Evolutionary conservation across 2,113 vertebrate genomes (phyloP).

Genomic region (Engraulis encrasicolus): DNA sequence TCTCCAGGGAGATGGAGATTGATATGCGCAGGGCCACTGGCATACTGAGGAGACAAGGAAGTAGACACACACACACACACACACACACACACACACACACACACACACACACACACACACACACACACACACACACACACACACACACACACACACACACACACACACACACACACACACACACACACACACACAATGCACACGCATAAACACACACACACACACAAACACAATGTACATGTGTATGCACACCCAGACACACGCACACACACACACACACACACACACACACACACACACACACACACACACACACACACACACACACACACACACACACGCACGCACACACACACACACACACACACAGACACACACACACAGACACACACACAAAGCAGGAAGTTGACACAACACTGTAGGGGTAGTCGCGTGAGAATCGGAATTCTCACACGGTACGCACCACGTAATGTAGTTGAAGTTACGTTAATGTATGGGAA

Average conservation of each 20-base stretch:
- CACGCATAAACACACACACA: neutral
- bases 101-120: neutral
- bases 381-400: too few species aligned
- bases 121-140: conserved; percentile 28
- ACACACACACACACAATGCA: conserved; percentile 4
- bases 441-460: too few species aligned
- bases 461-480: too few species aligned
- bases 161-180: neutral
- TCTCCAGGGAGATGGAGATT: conserved; percentile 53
- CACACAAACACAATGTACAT: neutral
- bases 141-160: conserved; percentile 4
- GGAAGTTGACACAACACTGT: too few species aligned
- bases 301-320: neutral
- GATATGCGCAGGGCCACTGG: conserved; percentile 60
- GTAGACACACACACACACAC: neutral
- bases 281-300: neutral
- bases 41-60: neutral
- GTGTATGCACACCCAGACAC: too few species aligned
- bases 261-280: neutral
- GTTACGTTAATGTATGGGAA: too few species aligned
- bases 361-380: too few species aligned
- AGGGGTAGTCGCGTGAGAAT: too few species aligned
- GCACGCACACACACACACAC: neutral
- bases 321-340: neutral
- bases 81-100: neutral